These are phyloP conservation scores for Mormyrus hasselquistii DNA, from an alignment of 2,797 vertebrate genomes.

Conservation along the genomic window DNA sequence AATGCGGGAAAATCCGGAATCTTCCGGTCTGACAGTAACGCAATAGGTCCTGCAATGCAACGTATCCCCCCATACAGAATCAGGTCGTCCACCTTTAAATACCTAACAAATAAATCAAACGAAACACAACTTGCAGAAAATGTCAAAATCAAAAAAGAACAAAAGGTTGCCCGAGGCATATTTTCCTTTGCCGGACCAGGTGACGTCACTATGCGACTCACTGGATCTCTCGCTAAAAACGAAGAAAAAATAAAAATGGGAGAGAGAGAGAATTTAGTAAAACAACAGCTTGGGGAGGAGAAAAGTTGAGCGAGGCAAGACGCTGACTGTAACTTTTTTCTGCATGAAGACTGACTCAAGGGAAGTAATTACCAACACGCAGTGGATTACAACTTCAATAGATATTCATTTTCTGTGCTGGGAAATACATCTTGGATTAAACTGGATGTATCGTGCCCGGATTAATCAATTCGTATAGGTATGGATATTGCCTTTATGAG, in stretches of 20 bases:
- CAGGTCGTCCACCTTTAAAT: background rate
- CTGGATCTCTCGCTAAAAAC: constrained; percentile 29
- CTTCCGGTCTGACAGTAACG: background rate
- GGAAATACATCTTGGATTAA: constrained; percentile 18
- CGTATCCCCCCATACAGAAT: background rate
- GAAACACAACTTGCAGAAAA: constrained; percentile 7
- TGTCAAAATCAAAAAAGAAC: background rate
- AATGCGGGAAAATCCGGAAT: background rate
- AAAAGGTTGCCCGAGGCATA: constrained; percentile 11
- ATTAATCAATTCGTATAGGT: constrained; percentile 26
- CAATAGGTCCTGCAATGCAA: background rate
- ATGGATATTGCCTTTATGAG: constrained; percentile 20
- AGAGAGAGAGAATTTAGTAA: constrained; percentile 2
- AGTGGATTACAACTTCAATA: constrained; percentile 17
- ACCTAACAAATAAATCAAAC: constrained; percentile 13
- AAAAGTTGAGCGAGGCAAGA: constrained; percentile 17
- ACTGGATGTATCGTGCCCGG: constrained; percentile 15
- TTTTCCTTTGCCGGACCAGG: constrained; percentile 22
- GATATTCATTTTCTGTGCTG: constrained; percentile 11
- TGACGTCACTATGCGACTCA: constrained; percentile 23
- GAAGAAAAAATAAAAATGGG: constrained; percentile 19
- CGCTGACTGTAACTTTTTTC: constrained; percentile 16
- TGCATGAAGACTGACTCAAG: constrained; percentile 6
- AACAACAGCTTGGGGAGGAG: constrained; percentile 6
- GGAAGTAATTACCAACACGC: constrained; percentile 18